Conservation (phyloP, 2,888 invertebrate species). For the Agrochola litura region DNA sequence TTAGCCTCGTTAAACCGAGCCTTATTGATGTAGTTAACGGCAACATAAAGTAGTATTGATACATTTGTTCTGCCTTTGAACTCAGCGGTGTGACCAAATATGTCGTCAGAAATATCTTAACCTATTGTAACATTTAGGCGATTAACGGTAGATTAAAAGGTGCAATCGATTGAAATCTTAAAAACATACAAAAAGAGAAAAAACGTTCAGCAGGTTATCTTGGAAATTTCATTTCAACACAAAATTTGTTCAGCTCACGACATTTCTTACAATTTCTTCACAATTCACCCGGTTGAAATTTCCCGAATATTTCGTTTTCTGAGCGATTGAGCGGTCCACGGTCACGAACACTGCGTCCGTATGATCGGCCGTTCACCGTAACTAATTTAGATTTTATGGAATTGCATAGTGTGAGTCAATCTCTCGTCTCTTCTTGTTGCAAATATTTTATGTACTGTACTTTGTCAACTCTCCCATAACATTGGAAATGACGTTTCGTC, state of each 20-base stretch:
- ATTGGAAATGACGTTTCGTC: conserved; percentile 18
- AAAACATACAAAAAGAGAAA: not conserved
- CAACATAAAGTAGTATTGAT: conserved; percentile 1
- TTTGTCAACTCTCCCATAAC: conserved; percentile 62
- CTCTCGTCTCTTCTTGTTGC: conserved; percentile 62
- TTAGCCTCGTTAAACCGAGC: conserved; percentile 33
- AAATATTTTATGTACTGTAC: conserved; percentile 49
- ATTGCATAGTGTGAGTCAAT: conserved; percentile 72
- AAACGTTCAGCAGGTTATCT: conserved; percentile 21
- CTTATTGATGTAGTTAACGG: conserved; percentile 37
- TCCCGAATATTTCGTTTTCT: conserved; percentile 54
- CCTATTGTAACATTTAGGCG: conserved; percentile 3
- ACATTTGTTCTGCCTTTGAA: conserved; percentile 27
- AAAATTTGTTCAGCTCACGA: conserved; percentile 41
- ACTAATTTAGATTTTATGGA: conserved; percentile 78
- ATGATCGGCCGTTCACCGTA: conserved; percentile 82
- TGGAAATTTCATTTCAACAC: conserved; percentile 27
- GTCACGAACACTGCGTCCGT: conserved; percentile 75
- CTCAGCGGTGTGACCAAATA: conserved; percentile 21
- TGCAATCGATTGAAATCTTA: conserved; percentile 31
- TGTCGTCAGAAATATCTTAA: conserved; percentile 20
- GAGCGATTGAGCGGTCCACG: conserved; percentile 71
- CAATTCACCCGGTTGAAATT: conserved; percentile 39
- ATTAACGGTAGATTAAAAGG: conserved; percentile 9
- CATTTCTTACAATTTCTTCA: conserved; percentile 46